phyloP scores from a whole-genome alignment of 2,888 invertebrate species.

The Dexiosoma caninum region DNA sequence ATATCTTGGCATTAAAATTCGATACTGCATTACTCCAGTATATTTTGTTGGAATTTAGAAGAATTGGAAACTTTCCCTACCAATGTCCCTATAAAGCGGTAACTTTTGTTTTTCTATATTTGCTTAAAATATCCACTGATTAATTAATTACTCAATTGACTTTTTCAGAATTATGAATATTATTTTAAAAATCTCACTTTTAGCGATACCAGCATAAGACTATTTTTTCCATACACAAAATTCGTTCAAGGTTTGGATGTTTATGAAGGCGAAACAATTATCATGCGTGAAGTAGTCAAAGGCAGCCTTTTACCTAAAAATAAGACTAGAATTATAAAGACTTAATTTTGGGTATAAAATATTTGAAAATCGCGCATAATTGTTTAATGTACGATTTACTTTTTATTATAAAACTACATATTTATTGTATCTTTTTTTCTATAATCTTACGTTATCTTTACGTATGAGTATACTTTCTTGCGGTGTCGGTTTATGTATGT shows the following conservation, averaged over 20 bases:
- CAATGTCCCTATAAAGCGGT: slow-evolving; percentile 11
- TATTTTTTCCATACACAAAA: background rate
- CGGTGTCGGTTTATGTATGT: too few relatives aligned
- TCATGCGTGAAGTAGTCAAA: background rate
- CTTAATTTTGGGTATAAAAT: too few relatives aligned
- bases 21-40: background rate
- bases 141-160: background rate
- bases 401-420: too few relatives aligned
- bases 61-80: background rate
- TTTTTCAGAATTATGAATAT: background rate
- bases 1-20: background rate
- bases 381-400: too few relatives aligned
- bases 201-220: background rate
- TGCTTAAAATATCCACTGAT: too few relatives aligned
- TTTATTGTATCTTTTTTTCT: too few relatives aligned
- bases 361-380: too few relatives aligned
- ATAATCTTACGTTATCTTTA: too few relatives aligned
- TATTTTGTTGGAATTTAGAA: too few relatives aligned
- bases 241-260: background rate
- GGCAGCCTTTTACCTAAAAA: background rate
- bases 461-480: too few relatives aligned
- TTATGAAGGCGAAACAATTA: background rate
- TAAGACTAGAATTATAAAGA: too few relatives aligned
- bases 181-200: background rate
- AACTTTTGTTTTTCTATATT: background rate